Evolutionary conservation across 2,888 invertebrate species (phyloP), one percentile per base, ranked within the genome.

Genomic region (Bombylius major): DNA sequence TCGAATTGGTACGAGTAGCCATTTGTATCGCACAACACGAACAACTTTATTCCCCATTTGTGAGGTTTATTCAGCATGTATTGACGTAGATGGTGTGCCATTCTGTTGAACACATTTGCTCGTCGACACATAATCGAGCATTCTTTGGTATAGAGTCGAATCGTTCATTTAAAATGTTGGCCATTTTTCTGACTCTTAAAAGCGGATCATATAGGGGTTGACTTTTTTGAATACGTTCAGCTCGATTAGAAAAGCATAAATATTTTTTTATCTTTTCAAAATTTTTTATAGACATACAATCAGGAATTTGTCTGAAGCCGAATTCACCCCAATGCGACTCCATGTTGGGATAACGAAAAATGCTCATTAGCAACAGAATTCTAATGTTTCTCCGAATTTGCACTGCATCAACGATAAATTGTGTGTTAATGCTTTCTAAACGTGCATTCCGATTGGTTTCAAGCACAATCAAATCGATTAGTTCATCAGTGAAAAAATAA

Each of bases 31-130:
- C 56, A 57, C n/a, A 56, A 44, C 36, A 55, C 50, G 11, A 53
- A 31, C 12, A 47, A 56, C 12, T 56, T 55, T 44, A 55, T 45
- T 6, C 3, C 14, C 11, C 45, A 13, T 45, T 45, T 45, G 45
- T n/a, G 13, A 14, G 45, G 36, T 36, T 36, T 36, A 4, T 36
- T 36, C 4, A 4, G 36, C 36, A 36, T 36, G 53, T 62, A 64
- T 55, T 64, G 62, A n/a, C 60, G 56, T 46, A 62, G 55, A 55
- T 61, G 58, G 54, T 60, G 59, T 23, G 33, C 53, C 58, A 61
- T 60, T 58, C 62, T 31, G 62, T 62, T 33, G 60, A 56, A 53
- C 62, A 63, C 61, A 63, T 62, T 56, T 64, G 62, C 58, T 62
- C 62, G 47, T 62, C 62, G 12, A 61, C 51, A 50, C 62, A 61